Evolutionary conservation across 1,140 invertebrate genomes (phyloP), one percentile per base, ranked within the genome.

Genomic region (Drosophila ercepeae): DNA sequence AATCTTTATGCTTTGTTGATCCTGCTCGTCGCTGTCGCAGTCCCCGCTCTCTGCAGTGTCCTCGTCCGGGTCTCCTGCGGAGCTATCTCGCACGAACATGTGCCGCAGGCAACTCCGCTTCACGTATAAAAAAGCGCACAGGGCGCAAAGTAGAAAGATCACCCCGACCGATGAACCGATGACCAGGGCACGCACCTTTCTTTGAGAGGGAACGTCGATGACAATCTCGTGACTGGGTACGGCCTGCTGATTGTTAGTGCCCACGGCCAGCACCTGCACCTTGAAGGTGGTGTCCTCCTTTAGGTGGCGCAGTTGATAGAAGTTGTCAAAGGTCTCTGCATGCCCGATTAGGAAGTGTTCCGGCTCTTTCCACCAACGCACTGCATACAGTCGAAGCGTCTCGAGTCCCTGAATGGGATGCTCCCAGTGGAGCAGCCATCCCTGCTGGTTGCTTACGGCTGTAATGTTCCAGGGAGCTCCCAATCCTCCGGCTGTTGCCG

Each of bases 361-460:
- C 8, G 93, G 91, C 18, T 93, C 94, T 73, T 93, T 92, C 75
- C 78, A 92, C 94, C 94, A 95, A 68, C 92, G 93, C 0, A 95
- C 93, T 0, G 92, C 92, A 55, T 95, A 95, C 1, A 92, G 72
- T 50, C 93, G 92, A 3, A 95, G 83, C 29, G 92, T 89, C 19
- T 95, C 93, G 13, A 91, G 75, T 0, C 94, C 94, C 54, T 92
- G 91, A 11, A 91, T 88, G 0, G 96, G 96, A 14, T 95, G 93
- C 46, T 94, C 92, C 96, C 96, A 97, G 19, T 93, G 94, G 1
- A 97, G 93, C 8, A 95, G 90, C 88, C 94, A 94, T n/a, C 95
- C 95, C 60, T 95, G 83, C 18, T 77, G 74, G 18, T 86, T 91
- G 34, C 48, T 68, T 3, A 70, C 92, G 4, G 95, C 94, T 32